A percentile compares a stretch with the other conserved stretches of the same genome.
These are phyloP conservation scores for Cotesia glomerata DNA, from an alignment of 1,140 invertebrate species.

Conservation along the genomic window DNA sequence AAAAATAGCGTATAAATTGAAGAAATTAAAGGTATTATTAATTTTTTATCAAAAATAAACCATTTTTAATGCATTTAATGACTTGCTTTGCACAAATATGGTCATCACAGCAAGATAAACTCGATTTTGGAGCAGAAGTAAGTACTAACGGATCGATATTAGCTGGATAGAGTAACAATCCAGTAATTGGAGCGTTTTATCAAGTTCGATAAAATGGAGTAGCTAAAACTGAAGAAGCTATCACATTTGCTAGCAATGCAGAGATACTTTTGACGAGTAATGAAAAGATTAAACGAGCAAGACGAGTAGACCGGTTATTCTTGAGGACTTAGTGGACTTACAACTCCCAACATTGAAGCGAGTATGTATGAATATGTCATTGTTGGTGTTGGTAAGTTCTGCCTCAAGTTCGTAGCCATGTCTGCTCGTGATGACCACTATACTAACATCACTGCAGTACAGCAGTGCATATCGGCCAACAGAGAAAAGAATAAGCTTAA, in stretches of 20 bases:
- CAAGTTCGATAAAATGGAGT: too few species aligned
- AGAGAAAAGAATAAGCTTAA: slow-evolving; percentile 2
- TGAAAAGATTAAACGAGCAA: neutral
- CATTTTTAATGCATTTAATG: slow-evolving; percentile 9
- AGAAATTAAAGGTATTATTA: too few species aligned
- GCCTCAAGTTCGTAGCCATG: neutral
- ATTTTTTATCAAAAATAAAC: neutral
- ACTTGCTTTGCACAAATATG: slow-evolving; percentile 9
- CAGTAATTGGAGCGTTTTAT: too few species aligned
- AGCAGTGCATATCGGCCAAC: neutral
- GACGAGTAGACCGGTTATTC: slow-evolving; percentile 25
- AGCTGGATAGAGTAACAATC: too few species aligned
- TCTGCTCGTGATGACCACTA: neutral
- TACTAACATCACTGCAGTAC: neutral
- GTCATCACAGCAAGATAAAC: slow-evolving; percentile 3
- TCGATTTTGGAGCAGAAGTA: slow-evolving; percentile 14
- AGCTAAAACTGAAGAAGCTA: too few species aligned
- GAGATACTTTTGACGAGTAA: neutral
- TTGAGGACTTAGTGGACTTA: neutral
- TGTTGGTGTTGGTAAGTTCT: neutral
- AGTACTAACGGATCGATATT: too few species aligned
- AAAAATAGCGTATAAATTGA: too few species aligned
- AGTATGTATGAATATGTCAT: neutral
- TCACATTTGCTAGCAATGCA: neutral
- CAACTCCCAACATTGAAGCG: neutral